Percentiles rank a stretch among this genome's conserved stretches.
phyloP scores from a whole-genome alignment of 2,888 invertebrate species.

The Sinhomidia bicolor region DNA sequence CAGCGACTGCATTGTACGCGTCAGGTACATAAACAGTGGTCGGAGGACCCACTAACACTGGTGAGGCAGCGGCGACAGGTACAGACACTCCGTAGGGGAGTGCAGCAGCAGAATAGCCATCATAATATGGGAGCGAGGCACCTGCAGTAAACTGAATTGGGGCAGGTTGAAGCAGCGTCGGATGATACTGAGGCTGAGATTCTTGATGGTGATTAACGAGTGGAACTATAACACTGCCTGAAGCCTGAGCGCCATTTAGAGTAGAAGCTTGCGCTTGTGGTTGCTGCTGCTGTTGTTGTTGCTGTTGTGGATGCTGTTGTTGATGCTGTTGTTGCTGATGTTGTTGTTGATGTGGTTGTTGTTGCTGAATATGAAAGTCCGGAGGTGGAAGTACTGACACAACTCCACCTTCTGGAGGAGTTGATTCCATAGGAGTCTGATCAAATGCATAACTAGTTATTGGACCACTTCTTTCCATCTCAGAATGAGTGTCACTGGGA shows the following conservation, averaged over 20 bases:
- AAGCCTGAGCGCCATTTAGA: not conserved
- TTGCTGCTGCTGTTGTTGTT: no score
- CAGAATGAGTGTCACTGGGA: not conserved
- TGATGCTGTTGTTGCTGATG: no score
- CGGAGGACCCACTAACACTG: conserved; percentile 36
- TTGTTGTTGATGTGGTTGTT: not conserved
- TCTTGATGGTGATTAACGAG: not conserved
- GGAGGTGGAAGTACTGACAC: conserved; percentile 21
- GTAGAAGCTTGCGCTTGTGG: not conserved
- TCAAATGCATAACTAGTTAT: conserved; percentile 64
- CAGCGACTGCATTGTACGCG: conserved; percentile 8
- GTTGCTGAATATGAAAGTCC: not conserved
- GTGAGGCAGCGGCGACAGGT: conserved; percentile 1
- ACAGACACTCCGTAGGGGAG: conserved; percentile 1
- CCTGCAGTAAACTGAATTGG: not conserved
- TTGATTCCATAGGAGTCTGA: conserved; percentile 49
- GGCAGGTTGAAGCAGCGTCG: conserved; percentile 11
- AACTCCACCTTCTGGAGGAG: conserved; percentile 18
- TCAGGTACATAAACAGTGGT: conserved; percentile 52
- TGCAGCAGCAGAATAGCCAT: not conserved
- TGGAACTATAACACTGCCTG: not conserved
- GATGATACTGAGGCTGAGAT: not conserved
- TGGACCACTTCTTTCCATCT: conserved; percentile 47
- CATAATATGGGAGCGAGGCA: not conserved
- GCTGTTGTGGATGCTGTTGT: no score